Base-by-base conservation (phyloP, 2,797 vertebrate species). In the Myripristis murdjan region DNA sequence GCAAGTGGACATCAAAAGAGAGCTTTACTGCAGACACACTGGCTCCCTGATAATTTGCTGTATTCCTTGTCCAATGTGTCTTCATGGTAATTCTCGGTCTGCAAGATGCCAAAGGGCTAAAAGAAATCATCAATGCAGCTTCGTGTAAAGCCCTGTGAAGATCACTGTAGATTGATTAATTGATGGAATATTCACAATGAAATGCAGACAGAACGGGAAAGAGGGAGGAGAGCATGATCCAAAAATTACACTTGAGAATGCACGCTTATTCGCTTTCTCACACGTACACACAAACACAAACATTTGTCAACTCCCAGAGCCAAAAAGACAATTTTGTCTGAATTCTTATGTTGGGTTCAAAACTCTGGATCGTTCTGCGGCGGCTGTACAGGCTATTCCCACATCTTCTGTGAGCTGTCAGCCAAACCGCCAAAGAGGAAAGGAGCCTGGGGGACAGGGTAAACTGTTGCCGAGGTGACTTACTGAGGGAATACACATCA, bases 381-480 rank as follows among this genome's bases (percentile, higher is more conserved):
- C 73, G 73, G 75, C 49, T 64, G 56, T 60, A 63, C 47, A 55
- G 56, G 62, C 64, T 78, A 78, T 61, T 82, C 77, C 75, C 64
- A 73, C 70, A 83, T 59, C 59, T 60, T 64, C 31, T 60, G 11
- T 51, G 15, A 23, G 43, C 39, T 64, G 35, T 23, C 55, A 67
- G 74, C 76, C 78, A 81, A 71, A 81, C 68, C 70, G 54, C 51
- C n/a, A 47, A 47, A 69, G n/a, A 64, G 66, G 81, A 77, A 82
- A 53, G 46, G 47, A 67, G 41, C 26, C 68, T 28, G 52, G 18
- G 16, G 41, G 53, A 41, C 5, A 44, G 33, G 26, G 31, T 2
- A 15, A 11, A 56, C 18, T 56, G 53, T 22, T 41, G 55, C 37
- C 37, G 41, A n/a, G 55, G 55, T n/a, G 22, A 58, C 35, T 31